A percentile compares a stretch with the other conserved stretches of the same genome.
Evolutionary conservation across 2,113 vertebrate species (phyloP).

Genomic region (Nannospalax galili): DNA sequence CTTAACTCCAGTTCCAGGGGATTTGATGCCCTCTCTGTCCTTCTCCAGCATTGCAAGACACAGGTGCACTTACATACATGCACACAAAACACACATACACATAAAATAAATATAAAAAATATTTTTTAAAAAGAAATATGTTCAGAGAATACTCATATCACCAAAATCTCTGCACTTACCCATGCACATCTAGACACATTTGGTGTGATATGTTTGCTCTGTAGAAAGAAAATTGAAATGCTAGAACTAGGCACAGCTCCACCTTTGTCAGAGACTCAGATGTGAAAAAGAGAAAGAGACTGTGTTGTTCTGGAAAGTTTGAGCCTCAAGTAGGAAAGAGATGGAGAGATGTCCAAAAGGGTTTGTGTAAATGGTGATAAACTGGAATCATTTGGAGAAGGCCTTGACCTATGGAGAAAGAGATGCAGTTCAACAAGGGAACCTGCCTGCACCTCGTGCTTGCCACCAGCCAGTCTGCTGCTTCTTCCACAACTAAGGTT

Average conservation of each 20-base stretch:
- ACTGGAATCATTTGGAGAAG: not conserved
- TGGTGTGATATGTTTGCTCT: not conserved
- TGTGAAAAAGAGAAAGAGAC: not conserved
- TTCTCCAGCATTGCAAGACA: too few species aligned
- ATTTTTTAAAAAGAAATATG: not conserved
- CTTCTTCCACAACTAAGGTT: not conserved
- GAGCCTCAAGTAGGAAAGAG: not conserved
- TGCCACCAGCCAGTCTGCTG: not conserved
- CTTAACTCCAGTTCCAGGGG: too few species aligned
- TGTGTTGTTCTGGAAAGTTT: not conserved
- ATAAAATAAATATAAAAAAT: too few species aligned
- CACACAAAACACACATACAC: too few species aligned
- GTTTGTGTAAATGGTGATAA: not conserved
- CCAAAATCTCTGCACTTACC: constrained; percentile 12
- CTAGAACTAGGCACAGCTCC: not conserved
- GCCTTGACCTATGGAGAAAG: not conserved
- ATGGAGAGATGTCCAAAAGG: not conserved
- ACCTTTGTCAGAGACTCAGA: not conserved
- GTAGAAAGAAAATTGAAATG: not conserved
- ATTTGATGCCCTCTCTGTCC: too few species aligned
- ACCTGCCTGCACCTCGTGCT: not conserved
- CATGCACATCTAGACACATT: not conserved
- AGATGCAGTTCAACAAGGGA: not conserved
- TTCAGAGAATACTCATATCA: not conserved
- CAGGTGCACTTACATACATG: too few species aligned